Percentiles rank a stretch among this genome's conserved stretches.
phyloP scores from a whole-genome alignment of 1,140 invertebrate species.

The Linepithema humile region DNA sequence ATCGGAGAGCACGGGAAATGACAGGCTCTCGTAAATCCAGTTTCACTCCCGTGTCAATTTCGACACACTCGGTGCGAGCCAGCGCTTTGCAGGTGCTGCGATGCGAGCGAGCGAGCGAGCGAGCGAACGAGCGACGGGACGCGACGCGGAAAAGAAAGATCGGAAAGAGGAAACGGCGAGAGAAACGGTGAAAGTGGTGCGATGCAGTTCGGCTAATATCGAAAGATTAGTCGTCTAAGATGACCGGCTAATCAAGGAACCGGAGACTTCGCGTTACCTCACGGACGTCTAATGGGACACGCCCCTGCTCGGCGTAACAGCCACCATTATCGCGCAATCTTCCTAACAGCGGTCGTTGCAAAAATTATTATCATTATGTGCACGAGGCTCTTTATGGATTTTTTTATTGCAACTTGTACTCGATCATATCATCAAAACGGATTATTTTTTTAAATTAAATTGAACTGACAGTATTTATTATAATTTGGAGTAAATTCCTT shows the following conservation, averaged over 20 bases:
- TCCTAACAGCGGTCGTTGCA: slow-evolving; percentile 8
- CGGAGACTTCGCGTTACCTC: slow-evolving; percentile 48
- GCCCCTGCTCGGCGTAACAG: neutral
- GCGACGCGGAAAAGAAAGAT: slow-evolving; percentile 31
- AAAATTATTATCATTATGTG: slow-evolving; percentile 41
- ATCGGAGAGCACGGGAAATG: neutral
- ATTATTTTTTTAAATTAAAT: neutral
- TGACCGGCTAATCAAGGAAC: slow-evolving; percentile 57
- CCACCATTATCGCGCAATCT: slow-evolving; percentile 37
- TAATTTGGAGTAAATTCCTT: neutral
- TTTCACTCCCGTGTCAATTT: slow-evolving; percentile 27
- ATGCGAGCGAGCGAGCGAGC: neutral
- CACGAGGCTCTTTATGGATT: neutral
- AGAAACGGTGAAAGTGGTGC: slow-evolving; percentile 64
- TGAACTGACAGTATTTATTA: neutral
- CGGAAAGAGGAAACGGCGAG: slow-evolving; percentile 51
- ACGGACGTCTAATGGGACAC: slow-evolving; percentile 5
- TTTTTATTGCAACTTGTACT: neutral
- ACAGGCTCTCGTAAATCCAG: slow-evolving; percentile 7
- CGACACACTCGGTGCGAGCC: neutral
- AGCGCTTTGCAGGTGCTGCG: slow-evolving; percentile 60
- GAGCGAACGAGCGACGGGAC: neutral
- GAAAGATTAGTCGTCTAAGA: slow-evolving; percentile 63
- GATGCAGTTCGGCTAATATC: slow-evolving; percentile 55
- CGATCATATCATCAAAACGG: neutral